These are phyloP conservation scores for Hypothenemus hampei DNA, from an alignment of 1,140 invertebrate genomes.

Conservation along the genomic window DNA sequence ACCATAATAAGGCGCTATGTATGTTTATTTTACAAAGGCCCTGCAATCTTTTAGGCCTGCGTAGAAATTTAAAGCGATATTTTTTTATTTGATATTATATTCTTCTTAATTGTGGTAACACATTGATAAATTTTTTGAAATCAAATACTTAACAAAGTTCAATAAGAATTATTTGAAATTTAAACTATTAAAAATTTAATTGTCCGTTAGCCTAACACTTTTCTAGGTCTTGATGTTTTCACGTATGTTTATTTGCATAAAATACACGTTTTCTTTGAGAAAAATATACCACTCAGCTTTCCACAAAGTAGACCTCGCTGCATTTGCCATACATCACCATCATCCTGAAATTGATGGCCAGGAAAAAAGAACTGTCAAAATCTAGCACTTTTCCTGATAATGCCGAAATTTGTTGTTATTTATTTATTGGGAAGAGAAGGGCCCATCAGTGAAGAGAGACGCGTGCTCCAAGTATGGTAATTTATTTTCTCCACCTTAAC, in stretches of 20 bases:
- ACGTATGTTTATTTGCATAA: constrained; percentile 44
- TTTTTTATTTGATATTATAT: too few species aligned
- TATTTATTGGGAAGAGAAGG: constrained; percentile 23
- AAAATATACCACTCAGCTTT: constrained; percentile 43
- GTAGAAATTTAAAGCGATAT: background rate
- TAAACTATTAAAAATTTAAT: too few species aligned
- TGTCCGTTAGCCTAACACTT: constrained; percentile 9
- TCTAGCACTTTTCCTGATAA: constrained; percentile 37
- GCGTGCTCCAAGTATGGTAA: background rate
- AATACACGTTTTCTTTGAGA: constrained; percentile 39
- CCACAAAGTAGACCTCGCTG: constrained; percentile 31
- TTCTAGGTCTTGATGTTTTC: constrained; percentile 6
- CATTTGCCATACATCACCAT: constrained; percentile 34
- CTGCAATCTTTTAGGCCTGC: background rate
- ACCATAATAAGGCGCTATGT: constrained; percentile 39
- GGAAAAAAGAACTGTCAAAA: constrained; percentile 41
- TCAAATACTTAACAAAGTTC: too few species aligned
- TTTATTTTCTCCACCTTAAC: too few species aligned
- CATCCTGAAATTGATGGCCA: constrained; percentile 40
- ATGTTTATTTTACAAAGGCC: constrained; percentile 40
- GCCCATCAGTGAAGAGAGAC: background rate
- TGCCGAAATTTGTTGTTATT: constrained; percentile 41
- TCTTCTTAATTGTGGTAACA: too few species aligned
- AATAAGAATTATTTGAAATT: too few species aligned
- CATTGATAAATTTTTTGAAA: too few species aligned